Conservation (phyloP, 2,888 invertebrate species). For the Morpho helenor region DNA sequence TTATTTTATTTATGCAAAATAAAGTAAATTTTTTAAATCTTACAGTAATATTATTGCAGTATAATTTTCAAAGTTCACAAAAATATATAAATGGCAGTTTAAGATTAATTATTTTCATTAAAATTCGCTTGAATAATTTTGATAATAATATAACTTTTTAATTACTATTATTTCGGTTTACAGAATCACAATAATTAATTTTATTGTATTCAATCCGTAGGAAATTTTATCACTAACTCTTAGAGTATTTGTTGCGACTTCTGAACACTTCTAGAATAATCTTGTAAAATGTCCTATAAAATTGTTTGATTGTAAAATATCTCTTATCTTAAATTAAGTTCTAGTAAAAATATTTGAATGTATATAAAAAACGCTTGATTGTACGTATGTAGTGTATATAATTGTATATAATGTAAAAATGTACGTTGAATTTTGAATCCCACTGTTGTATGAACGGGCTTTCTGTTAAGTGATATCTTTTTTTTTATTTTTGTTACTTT, state of each 20-base stretch:
- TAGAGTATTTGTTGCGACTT: constrained; percentile 9
- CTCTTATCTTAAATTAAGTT: constrained; percentile 19
- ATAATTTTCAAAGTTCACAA: too few species aligned
- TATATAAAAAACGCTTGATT: constrained; percentile 44
- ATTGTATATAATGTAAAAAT: constrained; percentile 59
- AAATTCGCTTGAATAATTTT: too few species aligned
- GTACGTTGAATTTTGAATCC: constrained; percentile 26
- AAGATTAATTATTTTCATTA: too few species aligned
- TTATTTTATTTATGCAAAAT: too few species aligned
- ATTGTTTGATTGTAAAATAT: constrained; percentile 3
- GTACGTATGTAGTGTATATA: constrained; percentile 47
- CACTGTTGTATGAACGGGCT: constrained; percentile 8
- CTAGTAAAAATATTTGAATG: constrained; percentile 25
- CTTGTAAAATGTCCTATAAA: constrained; percentile 3
- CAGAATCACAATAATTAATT: neutral
- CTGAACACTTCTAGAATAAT: neutral
- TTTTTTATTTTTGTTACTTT: constrained; percentile 52
- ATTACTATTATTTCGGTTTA: too few species aligned
- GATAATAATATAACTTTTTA: too few species aligned
- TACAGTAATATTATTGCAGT: too few species aligned
- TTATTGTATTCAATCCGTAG: constrained; percentile 23
- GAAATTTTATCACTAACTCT: constrained; percentile 1
- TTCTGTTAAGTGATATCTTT: constrained; percentile 34
- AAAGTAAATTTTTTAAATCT: too few species aligned
- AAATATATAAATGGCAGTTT: too few species aligned